Evolutionary conservation across 2,888 invertebrate genomes (phyloP).

Genomic region (Noctua comes): DNA sequence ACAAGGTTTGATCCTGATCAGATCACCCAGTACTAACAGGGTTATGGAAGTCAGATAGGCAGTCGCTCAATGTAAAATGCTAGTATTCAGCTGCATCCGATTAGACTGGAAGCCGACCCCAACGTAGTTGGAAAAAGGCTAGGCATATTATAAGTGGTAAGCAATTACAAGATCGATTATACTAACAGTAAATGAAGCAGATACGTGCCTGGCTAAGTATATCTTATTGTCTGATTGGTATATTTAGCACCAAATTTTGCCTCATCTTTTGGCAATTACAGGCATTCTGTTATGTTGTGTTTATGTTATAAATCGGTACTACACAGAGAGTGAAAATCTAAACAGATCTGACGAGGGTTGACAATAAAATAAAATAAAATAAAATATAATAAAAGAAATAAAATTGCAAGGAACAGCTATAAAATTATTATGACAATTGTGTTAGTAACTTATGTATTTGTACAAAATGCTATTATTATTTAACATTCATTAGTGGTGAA

Average conservation of each 20-base stretch:
- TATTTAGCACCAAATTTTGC: neutral
- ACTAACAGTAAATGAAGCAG: neutral
- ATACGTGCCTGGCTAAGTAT: too few species aligned
- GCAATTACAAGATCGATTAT: neutral
- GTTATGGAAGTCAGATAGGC: too few species aligned
- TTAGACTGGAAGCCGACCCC: too few species aligned
- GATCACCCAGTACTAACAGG: too few species aligned
- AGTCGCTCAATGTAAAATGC: too few species aligned
- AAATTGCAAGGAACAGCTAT: neutral
- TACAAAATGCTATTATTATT: neutral
- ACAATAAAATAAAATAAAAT: too few species aligned
- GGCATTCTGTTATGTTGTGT: neutral
- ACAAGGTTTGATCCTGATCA: neutral
- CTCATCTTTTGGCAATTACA: neutral
- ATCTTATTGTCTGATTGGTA: neutral
- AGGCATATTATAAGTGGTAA: too few species aligned
- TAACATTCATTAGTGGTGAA: neutral
- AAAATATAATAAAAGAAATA: too few species aligned
- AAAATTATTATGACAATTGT: neutral
- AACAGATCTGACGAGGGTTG: neutral
- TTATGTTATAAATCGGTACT: neutral
- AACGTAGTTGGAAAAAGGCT: too few species aligned
- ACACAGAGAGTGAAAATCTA: neutral
- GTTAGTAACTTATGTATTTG: neutral
- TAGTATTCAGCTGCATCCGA: too few species aligned